A percentile compares a stretch with the other conserved stretches of the same genome.
Evolutionary conservation across 2,888 invertebrate species (phyloP).

Genomic region (Cyrtodaria siliqua): DNA sequence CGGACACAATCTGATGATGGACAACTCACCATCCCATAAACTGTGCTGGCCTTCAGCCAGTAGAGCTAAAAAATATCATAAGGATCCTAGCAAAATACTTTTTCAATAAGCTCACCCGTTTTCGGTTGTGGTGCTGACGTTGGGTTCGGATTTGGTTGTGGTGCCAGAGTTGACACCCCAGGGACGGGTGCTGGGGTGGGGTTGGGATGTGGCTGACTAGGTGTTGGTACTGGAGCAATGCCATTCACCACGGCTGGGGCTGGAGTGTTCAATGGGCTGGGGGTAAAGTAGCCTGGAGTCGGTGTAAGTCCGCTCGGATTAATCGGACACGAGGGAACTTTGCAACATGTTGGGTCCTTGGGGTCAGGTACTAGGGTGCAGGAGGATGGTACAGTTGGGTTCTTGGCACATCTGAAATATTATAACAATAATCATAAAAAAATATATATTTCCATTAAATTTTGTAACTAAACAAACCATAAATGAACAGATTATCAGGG

Average conservation of each 20-base stretch:
- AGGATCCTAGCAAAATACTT: no score
- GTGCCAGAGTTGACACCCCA: constrained; percentile 41
- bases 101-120: no score
- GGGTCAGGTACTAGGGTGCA: constrained; percentile 76
- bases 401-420: constrained; percentile 70
- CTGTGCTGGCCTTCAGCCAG: no score
- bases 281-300: constrained; percentile 68
- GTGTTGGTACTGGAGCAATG: constrained; percentile 62
- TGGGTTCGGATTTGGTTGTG: constrained; percentile 54
- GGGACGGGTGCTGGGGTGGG: constrained; percentile 52
- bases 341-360: constrained; percentile 74
- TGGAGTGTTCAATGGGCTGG: constrained; percentile 63
- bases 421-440: no score
- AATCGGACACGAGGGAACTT: constrained; percentile 72
- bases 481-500: no score
- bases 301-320: constrained; percentile 64
- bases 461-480: no score
- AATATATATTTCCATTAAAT: no score
- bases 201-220: constrained; percentile 30
- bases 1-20: no score
- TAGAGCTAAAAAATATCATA: no score
- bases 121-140: constrained; percentile 46
- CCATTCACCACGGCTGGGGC: constrained; percentile 69
- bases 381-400: constrained; percentile 59
- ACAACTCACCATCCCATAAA: no score